Percentiles rank a stretch among this genome's conserved stretches.
Evolutionary conservation across 2,113 vertebrate genomes (phyloP).

Genomic region (Merops nubicus): DNA sequence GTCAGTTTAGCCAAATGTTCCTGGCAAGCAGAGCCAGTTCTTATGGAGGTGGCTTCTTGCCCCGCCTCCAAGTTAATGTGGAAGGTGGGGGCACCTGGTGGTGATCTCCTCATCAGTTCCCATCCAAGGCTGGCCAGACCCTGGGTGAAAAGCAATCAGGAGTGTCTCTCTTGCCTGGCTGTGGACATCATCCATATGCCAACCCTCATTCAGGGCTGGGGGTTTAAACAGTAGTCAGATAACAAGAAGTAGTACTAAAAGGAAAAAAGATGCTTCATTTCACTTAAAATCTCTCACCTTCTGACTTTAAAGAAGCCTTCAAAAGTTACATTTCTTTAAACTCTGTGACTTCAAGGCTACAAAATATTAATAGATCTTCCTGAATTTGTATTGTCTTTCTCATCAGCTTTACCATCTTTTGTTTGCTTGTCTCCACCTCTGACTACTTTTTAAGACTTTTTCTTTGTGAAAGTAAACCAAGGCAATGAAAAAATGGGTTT

Average conservation of each 20-base stretch:
- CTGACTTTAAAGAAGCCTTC: not conserved
- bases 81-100: too few relatives aligned
- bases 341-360: not conserved
- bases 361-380: not conserved
- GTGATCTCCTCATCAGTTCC: too few relatives aligned
- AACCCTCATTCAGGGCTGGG: too few relatives aligned
- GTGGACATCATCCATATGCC: too few relatives aligned
- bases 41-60: too few relatives aligned
- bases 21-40: too few relatives aligned
- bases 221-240: too few relatives aligned
- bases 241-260: not conserved
- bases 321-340: not conserved
- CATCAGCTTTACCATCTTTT: not conserved
- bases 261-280: not conserved
- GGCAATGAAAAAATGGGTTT: not conserved
- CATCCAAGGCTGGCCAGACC: too few relatives aligned
- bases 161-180: too few relatives aligned
- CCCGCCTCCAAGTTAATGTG: too few relatives aligned
- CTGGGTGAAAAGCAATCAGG: too few relatives aligned
- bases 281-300: not conserved
- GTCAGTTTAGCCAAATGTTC: too few relatives aligned
- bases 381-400: not conserved
- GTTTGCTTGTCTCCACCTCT: not conserved
- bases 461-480: not conserved
- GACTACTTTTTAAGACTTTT: not conserved